These are phyloP conservation scores for Leptopilina clavipes DNA, from an alignment of 1,140 invertebrate species.

Conservation along the genomic window DNA sequence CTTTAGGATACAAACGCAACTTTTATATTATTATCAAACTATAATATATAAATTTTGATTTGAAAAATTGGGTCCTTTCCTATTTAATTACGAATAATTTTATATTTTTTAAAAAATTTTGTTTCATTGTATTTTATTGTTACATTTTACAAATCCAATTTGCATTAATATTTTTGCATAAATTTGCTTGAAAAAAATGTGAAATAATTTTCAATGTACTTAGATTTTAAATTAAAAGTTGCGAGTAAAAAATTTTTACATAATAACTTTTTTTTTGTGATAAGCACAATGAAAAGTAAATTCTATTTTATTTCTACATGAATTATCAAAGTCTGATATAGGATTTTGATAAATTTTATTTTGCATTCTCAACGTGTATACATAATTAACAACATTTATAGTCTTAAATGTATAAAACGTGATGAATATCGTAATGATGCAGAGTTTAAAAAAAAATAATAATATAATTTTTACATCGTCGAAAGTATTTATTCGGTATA, in stretches of 20 bases:
- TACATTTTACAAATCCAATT: no score
- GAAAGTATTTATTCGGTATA: conserved; percentile 27
- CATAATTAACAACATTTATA: conserved; percentile 58
- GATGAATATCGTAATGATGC: conserved; percentile 36
- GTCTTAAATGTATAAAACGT: conserved; percentile 58
- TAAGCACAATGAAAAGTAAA: not conserved
- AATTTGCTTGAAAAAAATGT: no score
- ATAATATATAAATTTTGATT: no score
- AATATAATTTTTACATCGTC: conserved; percentile 3
- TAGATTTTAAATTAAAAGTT: no score
- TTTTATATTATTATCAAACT: not conserved
- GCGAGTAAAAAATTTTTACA: not conserved
- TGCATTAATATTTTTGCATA: no score
- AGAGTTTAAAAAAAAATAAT: not conserved
- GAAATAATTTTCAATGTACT: no score
- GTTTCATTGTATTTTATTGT: no score
- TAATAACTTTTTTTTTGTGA: not conserved
- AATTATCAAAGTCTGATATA: conserved; percentile 18
- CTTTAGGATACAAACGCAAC: not conserved
- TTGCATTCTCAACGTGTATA: conserved; percentile 59
- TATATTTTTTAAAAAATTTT: no score
- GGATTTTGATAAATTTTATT: conserved; percentile 54
- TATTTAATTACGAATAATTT: no score
- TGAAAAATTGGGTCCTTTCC: no score
- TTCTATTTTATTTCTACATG: not conserved